Conservation (phyloP, 2,888 invertebrate species). For the Girardia tigrina region DNA sequence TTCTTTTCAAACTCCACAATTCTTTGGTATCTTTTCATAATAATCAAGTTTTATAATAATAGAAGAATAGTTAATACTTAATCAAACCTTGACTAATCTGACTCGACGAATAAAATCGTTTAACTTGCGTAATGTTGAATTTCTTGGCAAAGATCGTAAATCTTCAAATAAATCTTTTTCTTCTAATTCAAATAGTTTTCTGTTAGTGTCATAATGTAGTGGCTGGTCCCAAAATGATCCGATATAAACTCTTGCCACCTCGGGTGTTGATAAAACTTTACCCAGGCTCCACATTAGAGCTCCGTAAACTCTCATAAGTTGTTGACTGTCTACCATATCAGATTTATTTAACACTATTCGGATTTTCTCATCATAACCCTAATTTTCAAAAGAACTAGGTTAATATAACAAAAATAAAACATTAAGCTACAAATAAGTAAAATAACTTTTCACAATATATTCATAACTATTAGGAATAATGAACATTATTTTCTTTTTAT, state of each 20-base stretch:
- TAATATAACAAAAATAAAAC: too few species aligned
- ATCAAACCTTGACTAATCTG: slow-evolving; percentile 69
- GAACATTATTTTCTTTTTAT: too few species aligned
- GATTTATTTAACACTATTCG: slow-evolving; percentile 94
- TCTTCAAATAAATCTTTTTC: slow-evolving; percentile 57
- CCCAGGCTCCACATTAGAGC: slow-evolving; percentile 99
- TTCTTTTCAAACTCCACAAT: too few species aligned
- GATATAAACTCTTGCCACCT: slow-evolving; percentile 92
- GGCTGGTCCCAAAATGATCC: slow-evolving; percentile 99
- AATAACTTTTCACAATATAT: too few species aligned
- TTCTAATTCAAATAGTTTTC: slow-evolving; percentile 54
- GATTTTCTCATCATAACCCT: slow-evolving; percentile 90
- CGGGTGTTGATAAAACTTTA: slow-evolving; percentile 80
- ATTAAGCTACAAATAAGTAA: too few species aligned
- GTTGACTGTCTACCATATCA: slow-evolving; percentile 96
- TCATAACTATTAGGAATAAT: too few species aligned
- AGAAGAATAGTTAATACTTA: too few species aligned
- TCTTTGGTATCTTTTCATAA: too few species aligned
- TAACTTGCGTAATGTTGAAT: slow-evolving; percentile 84
- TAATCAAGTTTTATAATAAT: too few species aligned
- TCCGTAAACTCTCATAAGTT: slow-evolving; percentile 89
- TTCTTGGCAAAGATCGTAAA: slow-evolving; percentile 80
- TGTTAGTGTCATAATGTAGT: slow-evolving; percentile 77
- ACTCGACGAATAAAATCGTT: slow-evolving; percentile 96
- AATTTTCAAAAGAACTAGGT: too few species aligned